Conservation (phyloP, 2,888 invertebrate species). For the Thera obeliscata region DNA sequence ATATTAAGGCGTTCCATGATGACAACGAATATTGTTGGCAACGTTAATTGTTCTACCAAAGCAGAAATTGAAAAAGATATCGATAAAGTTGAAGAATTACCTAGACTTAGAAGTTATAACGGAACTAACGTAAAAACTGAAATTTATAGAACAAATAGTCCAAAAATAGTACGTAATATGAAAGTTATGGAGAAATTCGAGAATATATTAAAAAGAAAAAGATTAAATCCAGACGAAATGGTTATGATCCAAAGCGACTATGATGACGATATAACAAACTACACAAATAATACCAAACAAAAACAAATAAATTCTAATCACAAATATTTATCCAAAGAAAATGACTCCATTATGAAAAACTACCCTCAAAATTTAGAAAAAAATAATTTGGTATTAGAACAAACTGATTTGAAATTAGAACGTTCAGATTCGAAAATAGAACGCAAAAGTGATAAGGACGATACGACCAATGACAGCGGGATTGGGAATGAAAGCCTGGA, state of each 20-base stretch:
- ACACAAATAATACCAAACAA: not conserved
- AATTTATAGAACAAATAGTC: constrained; percentile 14
- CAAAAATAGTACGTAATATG: constrained; percentile 46
- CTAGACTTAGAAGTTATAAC: not conserved
- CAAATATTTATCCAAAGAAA: not conserved
- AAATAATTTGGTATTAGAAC: no score
- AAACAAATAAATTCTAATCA: not conserved
- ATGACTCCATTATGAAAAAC: not conserved
- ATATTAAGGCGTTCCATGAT: not conserved
- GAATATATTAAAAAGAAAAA: constrained; percentile 30
- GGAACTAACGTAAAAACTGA: not conserved
- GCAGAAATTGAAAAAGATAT: not conserved
- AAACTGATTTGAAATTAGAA: no score
- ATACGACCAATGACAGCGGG: constrained; percentile 50
- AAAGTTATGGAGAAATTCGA: constrained; percentile 44
- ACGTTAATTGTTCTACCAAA: not conserved
- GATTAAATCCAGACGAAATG: not conserved
- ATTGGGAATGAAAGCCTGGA: constrained; percentile 49
- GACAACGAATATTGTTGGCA: constrained; percentile 6
- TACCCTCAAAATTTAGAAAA: no score
- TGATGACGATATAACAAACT: constrained; percentile 12
- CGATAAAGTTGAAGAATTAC: not conserved
- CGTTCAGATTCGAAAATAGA: not conserved
- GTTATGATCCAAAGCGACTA: not conserved
- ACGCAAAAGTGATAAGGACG: constrained; percentile 13